A percentile compares a stretch with the other conserved stretches of the same genome.
Conservation (phyloP, 2,888 invertebrate genomes). For the Mythimna ferrago region DNA sequence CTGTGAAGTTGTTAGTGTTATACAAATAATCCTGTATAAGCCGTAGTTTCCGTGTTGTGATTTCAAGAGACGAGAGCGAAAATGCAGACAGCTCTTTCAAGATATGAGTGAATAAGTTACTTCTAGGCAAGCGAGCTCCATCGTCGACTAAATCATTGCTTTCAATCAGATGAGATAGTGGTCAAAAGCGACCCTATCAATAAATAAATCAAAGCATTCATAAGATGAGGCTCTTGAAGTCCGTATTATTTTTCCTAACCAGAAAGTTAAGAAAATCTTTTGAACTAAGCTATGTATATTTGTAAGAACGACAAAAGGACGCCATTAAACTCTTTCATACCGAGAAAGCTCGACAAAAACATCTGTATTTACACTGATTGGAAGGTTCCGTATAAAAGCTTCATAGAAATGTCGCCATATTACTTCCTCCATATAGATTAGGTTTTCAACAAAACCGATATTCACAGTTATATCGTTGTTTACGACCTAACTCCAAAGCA, state of each 20-base stretch:
- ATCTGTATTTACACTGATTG: constrained; percentile 40
- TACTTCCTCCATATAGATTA: constrained; percentile 19
- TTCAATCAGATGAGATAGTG: no score
- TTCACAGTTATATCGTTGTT: constrained; percentile 29
- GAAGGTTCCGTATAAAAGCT: constrained; percentile 3
- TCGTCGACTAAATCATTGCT: no score
- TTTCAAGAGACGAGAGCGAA: not conserved
- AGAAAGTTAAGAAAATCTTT: constrained; percentile 6
- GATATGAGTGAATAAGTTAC: no score
- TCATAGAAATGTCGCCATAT: constrained; percentile 5
- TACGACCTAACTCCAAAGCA: constrained; percentile 44
- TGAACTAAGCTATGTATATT: constrained; percentile 8
- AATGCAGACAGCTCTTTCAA: not conserved
- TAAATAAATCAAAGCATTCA: not conserved
- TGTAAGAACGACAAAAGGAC: constrained; percentile 18
- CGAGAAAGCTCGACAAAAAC: constrained; percentile 34
- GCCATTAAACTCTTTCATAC: not conserved
- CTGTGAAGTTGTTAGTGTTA: no score
- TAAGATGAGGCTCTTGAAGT: not conserved
- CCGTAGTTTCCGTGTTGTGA: constrained; percentile 19
- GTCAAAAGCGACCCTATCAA: no score
- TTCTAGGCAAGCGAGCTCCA: no score
- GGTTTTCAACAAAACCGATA: constrained; percentile 38
- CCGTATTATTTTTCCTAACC: no score
- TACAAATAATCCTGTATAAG: not conserved